Percentiles rank a stretch among this genome's conserved stretches.
These are phyloP conservation scores for Mesembrinibis cayennensis DNA, from an alignment of 2,113 vertebrate species.

Conservation along the genomic window DNA sequence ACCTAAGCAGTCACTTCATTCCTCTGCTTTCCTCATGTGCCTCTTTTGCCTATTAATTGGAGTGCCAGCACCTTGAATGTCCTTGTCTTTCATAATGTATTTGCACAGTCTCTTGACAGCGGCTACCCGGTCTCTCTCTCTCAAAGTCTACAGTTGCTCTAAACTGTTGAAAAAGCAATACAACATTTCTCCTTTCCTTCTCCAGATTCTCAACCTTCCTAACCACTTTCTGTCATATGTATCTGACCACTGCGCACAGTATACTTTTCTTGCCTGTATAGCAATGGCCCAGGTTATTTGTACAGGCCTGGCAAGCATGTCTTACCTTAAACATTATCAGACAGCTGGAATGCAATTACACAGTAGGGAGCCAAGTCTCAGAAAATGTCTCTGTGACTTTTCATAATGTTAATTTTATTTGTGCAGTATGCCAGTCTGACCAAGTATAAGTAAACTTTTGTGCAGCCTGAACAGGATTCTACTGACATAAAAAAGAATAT, in stretches of 20 bases:
- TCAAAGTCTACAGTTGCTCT: not conserved
- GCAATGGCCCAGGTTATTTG: not conserved
- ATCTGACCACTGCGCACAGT: not conserved
- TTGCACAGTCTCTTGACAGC: not conserved
- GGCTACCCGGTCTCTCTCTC: not conserved
- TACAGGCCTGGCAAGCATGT: not conserved
- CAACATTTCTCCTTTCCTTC: not conserved
- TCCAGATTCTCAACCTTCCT: not conserved
- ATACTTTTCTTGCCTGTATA: not conserved
- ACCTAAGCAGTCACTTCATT: not conserved
- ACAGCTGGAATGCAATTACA: not conserved
- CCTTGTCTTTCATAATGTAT: not conserved
- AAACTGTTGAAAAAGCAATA: not conserved
- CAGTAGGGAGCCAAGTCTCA: not conserved
- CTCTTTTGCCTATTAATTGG: not conserved
- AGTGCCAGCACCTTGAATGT: not conserved
- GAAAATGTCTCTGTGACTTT: not conserved
- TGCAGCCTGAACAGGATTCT: not conserved
- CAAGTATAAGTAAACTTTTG: not conserved
- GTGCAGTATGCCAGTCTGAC: not conserved
- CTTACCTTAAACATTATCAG: not conserved
- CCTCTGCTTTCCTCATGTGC: not conserved
- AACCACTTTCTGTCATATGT: not conserved
- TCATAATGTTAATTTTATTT: not conserved
- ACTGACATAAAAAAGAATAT: not conserved